Conservation (phyloP, 2,888 invertebrate genomes). For the Eugnorisma glareosa region DNA sequence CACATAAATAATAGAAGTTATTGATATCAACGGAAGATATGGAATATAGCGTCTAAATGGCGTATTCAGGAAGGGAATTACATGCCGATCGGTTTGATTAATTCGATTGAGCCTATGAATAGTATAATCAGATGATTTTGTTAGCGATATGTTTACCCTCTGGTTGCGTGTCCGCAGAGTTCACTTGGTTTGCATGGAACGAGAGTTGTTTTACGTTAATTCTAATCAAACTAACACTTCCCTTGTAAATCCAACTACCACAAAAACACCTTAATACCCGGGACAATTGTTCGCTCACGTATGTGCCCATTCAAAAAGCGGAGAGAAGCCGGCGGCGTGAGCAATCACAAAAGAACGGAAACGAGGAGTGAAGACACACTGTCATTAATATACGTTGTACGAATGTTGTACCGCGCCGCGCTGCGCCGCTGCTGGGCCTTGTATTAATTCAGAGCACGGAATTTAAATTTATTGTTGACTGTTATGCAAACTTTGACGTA, state of each 20-base stretch:
- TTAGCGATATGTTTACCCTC: slow-evolving; percentile 2
- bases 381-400: slow-evolving; percentile 84
- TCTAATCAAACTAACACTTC: slow-evolving; percentile 67
- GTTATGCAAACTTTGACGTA: slow-evolving; percentile 64
- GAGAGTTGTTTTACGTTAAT: slow-evolving; percentile 36
- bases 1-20: slow-evolving; percentile 71
- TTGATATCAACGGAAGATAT: slow-evolving; percentile 66
- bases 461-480: slow-evolving; percentile 69
- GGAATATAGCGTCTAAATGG: slow-evolving; percentile 52
- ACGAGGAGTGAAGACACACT: slow-evolving; percentile 84
- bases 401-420: slow-evolving; percentile 67
- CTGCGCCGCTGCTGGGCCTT: slow-evolving; percentile 58
- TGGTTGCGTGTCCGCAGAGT: slow-evolving; percentile 5
- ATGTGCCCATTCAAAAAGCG: slow-evolving; percentile 81
- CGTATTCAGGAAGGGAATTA: slow-evolving; percentile 54
- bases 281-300: slow-evolving; percentile 83
- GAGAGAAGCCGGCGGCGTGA: slow-evolving; percentile 78
- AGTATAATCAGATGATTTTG: slow-evolving; percentile 24
- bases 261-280: slow-evolving; percentile 79
- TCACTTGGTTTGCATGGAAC: slow-evolving; percentile 15
- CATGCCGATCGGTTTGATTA: slow-evolving; percentile 51
- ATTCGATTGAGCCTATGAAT: slow-evolving; percentile 48
- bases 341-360: slow-evolving; percentile 84
- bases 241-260: slow-evolving; percentile 67
- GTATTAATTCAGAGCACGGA: slow-evolving; percentile 71